Percentiles rank a stretch among this genome's conserved stretches.
Evolutionary conservation across 2,797 vertebrate species (phyloP).

Genomic region (Peromyscus nudipes): DNA sequence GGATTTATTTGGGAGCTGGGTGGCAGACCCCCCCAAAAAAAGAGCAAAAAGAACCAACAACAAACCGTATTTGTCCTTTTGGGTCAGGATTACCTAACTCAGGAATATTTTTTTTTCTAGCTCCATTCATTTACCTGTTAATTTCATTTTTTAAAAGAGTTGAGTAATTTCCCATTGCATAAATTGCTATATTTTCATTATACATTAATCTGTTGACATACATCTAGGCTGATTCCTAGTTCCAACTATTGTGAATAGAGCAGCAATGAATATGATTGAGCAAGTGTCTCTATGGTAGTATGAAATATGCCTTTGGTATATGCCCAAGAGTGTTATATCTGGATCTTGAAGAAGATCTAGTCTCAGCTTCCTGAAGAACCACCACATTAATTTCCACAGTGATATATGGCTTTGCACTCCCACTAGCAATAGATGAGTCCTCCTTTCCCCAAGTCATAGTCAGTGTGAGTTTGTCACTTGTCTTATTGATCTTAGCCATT

Average conservation of each 20-base stretch:
- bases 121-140: not conserved
- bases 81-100: not conserved
- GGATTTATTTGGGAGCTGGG: too few species aligned
- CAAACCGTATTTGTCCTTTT: not conserved
- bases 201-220: not conserved
- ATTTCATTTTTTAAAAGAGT: not conserved
- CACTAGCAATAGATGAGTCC: too few species aligned
- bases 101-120: too few species aligned
- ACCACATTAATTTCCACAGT: too few species aligned
- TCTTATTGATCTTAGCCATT: too few species aligned
- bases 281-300: not conserved
- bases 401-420: too few species aligned
- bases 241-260: too few species aligned
- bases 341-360: not conserved
- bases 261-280: not conserved
- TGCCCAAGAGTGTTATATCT: too few species aligned
- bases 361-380: not conserved
- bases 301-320: not conserved
- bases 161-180: not conserved
- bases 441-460: too few species aligned
- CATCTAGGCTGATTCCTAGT: not conserved
- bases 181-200: not conserved
- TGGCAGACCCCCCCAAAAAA: too few species aligned
- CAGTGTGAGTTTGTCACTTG: too few species aligned
- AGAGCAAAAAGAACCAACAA: too few species aligned